Base-by-base conservation (phyloP, 2,888 invertebrate genomes). In the Heliconius sara region DNA sequence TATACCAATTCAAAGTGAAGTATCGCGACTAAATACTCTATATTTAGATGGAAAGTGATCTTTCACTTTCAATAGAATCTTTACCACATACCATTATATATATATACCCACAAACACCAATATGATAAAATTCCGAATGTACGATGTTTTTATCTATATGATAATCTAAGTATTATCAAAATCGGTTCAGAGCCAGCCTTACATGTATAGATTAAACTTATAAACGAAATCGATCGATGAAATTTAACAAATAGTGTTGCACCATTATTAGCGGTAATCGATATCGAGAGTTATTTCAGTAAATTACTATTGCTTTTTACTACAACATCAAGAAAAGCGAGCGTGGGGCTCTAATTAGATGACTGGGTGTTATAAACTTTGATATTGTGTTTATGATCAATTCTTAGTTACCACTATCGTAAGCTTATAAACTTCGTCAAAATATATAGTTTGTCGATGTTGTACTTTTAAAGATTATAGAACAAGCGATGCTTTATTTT, bases 161-260 rank as follows among this genome's bases (percentile, higher is more conserved):
- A 43, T 43, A 70, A 70, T 70, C 43, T 70, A 70, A 70, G 39
- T 25, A 13, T 70, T 70, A 70, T 73, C 60, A 74, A 79, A 79
- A 74, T 73, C 68, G 13, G 30, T 68, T 68, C 39, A 74, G 57
- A 67, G n/a, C 43, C 63, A 70, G 75, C 68, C 74, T 75, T 79
- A 79, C 22, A 73, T 73, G 65, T 66, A 65, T 34, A 73, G 72
- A 78, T 73, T 66, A 57, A 75, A 47, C 43, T 65, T 73, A 78
- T 71, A 71, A 72, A 78, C 25, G 19, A 27, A 79, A 74, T 70
- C 22, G 74, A 39, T 63, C 30, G 67, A 70, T 43, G 63, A 79
- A 63, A 79, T 70, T 63, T 60, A 60, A 79, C 60, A 63, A 70
- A 68, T 75, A 79, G 79, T 63, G 79, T 22, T 79, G 79, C 63